These are phyloP conservation scores for Sarcoramphus papa DNA, from an alignment of 2,797 vertebrate genomes.

Conservation along the genomic window DNA sequence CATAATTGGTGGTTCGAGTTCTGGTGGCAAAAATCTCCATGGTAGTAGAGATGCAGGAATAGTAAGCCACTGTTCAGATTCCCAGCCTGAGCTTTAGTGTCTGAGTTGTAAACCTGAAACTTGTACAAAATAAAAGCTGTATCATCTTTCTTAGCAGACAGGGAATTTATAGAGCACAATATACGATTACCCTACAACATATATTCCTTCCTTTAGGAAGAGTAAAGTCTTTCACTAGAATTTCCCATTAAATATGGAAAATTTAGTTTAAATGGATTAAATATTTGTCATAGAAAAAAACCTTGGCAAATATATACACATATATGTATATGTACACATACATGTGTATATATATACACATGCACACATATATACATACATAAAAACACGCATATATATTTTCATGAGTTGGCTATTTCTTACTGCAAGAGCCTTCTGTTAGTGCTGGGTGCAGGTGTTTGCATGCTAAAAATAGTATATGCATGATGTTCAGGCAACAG, in stretches of 20 bases:
- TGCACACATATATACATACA: neutral
- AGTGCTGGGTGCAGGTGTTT: neutral
- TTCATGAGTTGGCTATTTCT: neutral
- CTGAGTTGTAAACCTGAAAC: neutral
- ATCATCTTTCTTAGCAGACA: slow-evolving; percentile 7
- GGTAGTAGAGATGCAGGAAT: neutral
- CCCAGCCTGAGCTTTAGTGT: neutral
- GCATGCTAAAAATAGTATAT: neutral
- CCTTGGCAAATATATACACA: neutral
- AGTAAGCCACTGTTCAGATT: neutral
- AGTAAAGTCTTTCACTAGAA: neutral
- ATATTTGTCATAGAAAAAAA: neutral
- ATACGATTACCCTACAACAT: neutral
- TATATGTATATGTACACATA: neutral
- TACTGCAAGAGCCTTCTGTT: neutral
- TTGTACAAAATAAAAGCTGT: neutral
- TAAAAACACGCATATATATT: neutral
- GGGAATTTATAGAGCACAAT: neutral
- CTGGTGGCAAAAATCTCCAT: slow-evolving; percentile 13
- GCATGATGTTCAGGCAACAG: neutral
- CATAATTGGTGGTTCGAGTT: neutral
- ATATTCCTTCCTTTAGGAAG: neutral
- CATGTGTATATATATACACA: accelerated
- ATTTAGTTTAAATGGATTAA: neutral
- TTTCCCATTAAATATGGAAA: neutral